Evolutionary conservation across 2,888 invertebrate genomes (phyloP).

Genomic region (Yponomeuta cagnagella): DNA sequence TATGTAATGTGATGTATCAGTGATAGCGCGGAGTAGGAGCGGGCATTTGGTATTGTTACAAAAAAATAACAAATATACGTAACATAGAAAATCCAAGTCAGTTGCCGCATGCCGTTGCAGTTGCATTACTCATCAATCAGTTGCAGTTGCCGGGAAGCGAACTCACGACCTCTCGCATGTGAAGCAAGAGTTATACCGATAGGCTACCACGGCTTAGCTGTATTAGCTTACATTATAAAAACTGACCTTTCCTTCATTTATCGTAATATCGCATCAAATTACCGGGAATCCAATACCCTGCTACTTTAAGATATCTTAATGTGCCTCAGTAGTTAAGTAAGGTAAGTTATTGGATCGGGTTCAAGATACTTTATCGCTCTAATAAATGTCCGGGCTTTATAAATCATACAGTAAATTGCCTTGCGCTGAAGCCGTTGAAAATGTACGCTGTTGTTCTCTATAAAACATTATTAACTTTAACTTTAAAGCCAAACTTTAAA

Average conservation of each 20-base stretch:
- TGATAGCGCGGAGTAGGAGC: too few relatives aligned
- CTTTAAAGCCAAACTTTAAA: background rate
- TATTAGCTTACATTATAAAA: background rate
- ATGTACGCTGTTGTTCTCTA: constrained; percentile 24
- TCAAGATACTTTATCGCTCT: constrained; percentile 53
- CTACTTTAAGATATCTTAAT: constrained; percentile 6
- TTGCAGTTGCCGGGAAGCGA: too few relatives aligned
- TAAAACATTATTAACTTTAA: constrained; percentile 4
- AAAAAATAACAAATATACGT: too few relatives aligned
- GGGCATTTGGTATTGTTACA: too few relatives aligned
- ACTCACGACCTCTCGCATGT: too few relatives aligned
- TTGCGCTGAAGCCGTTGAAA: constrained; percentile 35
- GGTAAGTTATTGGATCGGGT: constrained; percentile 33
- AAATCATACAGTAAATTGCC: constrained; percentile 50
- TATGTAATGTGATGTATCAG: too few relatives aligned
- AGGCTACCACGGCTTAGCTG: too few relatives aligned
- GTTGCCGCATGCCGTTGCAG: too few relatives aligned
- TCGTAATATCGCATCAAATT: background rate
- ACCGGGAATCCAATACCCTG: constrained; percentile 4
- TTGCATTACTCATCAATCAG: too few relatives aligned
- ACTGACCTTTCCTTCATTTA: background rate
- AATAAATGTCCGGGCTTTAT: constrained; percentile 58
- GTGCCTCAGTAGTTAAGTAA: background rate
- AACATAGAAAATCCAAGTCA: too few relatives aligned
- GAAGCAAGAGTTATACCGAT: too few relatives aligned